Evolutionary conservation across 2,113 vertebrate genomes (phyloP), one percentile per base, ranked within the genome.

Genomic region (Paratilapia polleni): DNA sequence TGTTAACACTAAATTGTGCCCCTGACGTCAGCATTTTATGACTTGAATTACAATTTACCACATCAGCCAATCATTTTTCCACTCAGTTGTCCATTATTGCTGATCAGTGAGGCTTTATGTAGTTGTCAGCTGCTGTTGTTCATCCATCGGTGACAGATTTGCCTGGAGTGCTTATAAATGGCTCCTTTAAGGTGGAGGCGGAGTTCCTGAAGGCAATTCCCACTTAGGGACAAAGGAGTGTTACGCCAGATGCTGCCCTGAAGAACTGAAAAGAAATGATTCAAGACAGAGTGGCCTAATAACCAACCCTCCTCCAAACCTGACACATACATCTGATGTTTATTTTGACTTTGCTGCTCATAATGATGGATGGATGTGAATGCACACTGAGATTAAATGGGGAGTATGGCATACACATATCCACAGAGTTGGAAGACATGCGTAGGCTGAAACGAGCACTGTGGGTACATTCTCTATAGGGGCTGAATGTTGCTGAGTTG

Each of bases 181-280:
- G 52, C 63, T 83, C n/a, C 41, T 78, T 56, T 49, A 43, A 76
- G 26, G 60, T 41, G 22, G 64, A 38, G 57, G 73, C 64, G 47
- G 43, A 80, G 24, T 19, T 87, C 61, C 31, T 57, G 24, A 80
- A 68, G 77, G 20, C 26, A 81, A 54, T 41, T 86, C 66, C 77
- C 80, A 26, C 14, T 41, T 15, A 57, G 63, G 8, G 12, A 52
- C 52, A 59, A 59, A 58, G 8, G 11, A 56, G 41, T 31, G 26
- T n/a, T 38, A 3, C 4, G 7, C 14, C 78, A 86, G 81, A 86
- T 84, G 76, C 62, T 77, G 4, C 62, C 19, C 43, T 22, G 38
- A 56, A 63, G 36, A 84, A 49, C 64, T 15, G 43, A 22, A 74
- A 31, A 64, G 61, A 59, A 57, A 74, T 17, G 49, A 70, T 75